Evolutionary conservation across 2,113 vertebrate species (phyloP).

Genomic region (Sciurus niger): DNA sequence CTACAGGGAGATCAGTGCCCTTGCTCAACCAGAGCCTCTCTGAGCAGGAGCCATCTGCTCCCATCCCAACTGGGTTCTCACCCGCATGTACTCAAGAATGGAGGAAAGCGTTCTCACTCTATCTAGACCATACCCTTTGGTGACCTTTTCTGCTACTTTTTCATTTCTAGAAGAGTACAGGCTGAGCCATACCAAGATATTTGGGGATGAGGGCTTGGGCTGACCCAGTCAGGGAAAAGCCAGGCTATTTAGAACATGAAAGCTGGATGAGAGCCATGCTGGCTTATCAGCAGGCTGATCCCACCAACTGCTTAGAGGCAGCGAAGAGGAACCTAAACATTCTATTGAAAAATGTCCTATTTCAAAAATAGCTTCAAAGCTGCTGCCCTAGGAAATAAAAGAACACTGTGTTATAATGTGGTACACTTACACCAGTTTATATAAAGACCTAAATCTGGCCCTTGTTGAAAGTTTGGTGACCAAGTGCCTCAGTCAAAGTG

Average conservation of each 20-base stretch:
- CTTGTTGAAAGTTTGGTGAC: background rate
- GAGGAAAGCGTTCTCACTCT: background rate
- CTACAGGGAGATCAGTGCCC: background rate
- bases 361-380: constrained; percentile 43
- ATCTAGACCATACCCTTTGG: background rate
- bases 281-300: background rate
- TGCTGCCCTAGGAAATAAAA: background rate
- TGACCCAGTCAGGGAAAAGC: background rate
- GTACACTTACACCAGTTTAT: background rate
- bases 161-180: background rate
- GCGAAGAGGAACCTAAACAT: background rate
- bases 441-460: background rate
- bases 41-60: background rate
- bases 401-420: background rate
- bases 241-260: background rate
- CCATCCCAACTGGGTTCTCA: background rate
- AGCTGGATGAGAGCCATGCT: no score
- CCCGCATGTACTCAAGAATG: background rate
- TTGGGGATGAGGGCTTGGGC: no score
- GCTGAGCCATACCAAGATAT: background rate
- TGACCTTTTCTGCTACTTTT: background rate
- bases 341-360: background rate
- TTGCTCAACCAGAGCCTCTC: background rate
- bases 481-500: background rate
- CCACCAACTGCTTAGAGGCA: rapidly evolving